A percentile compares a stretch with the other conserved stretches of the same genome.
phyloP scores from a whole-genome alignment of 2,888 invertebrate genomes.

The Eledona agricola region DNA sequence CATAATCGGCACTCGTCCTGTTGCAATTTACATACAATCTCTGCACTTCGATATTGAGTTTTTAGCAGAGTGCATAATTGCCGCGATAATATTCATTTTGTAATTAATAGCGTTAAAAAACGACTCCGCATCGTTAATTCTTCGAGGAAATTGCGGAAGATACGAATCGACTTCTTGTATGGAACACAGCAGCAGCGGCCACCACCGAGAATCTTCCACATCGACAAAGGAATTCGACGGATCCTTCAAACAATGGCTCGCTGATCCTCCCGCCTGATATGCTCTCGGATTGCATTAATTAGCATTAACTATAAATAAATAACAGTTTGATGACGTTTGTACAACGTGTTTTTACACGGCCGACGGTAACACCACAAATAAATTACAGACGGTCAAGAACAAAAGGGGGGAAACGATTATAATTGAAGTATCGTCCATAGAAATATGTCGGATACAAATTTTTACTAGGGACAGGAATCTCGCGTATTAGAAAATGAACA shows the following conservation, averaged over 20 bases:
- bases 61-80: slow-evolving; percentile 24
- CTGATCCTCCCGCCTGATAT: slow-evolving; percentile 54
- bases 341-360: slow-evolving; percentile 44
- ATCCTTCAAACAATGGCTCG: slow-evolving; percentile 56
- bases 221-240: slow-evolving; percentile 59
- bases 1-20: slow-evolving; percentile 9
- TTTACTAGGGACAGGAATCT: slow-evolving; percentile 43
- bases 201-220: slow-evolving; percentile 26
- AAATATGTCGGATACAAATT: slow-evolving; percentile 43
- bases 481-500: slow-evolving; percentile 40
- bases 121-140: slow-evolving; percentile 48
- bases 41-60: slow-evolving; percentile 32
- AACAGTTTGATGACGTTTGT: slow-evolving; percentile 49
- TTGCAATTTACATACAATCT: slow-evolving; percentile 37
- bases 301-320: slow-evolving; percentile 55
- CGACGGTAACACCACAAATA: slow-evolving; percentile 37
- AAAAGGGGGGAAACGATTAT: slow-evolving; percentile 28
- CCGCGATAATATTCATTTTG: slow-evolving; percentile 45
- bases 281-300: slow-evolving; percentile 54
- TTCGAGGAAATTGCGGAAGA: slow-evolving; percentile 48
- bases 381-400: slow-evolving; percentile 36
- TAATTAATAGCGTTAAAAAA: slow-evolving; percentile 47
- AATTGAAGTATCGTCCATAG: slow-evolving; percentile 26
- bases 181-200: slow-evolving; percentile 25
- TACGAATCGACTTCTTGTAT: slow-evolving; percentile 43